Base-by-base conservation (phyloP, 1,140 invertebrate genomes). In the Mizuhopecten yessoensis region DNA sequence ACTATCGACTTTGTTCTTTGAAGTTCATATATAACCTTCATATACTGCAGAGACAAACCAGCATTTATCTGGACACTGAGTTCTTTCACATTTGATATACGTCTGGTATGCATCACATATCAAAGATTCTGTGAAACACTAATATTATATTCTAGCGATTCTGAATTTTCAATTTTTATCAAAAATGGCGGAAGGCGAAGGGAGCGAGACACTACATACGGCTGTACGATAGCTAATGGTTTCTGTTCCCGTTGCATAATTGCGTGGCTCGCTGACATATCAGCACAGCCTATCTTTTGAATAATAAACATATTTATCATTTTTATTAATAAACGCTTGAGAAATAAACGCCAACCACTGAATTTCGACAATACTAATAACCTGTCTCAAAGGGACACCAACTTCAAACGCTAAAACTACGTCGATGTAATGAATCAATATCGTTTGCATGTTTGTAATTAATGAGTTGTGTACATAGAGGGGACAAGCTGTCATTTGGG, bases 351-450 rank as follows among this genome's bases (percentile, higher is more conserved):
- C 57, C 23, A 29, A 75, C 57, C n/a, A 75, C 57, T 75, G 57
- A 75, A 75, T 75, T 75, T 75, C 57, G 29, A 75, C 57, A 75
- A 75, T 75, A 29, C 57, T 75, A 75, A 75, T 75, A 75, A 75
- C 57, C 57, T 13, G 57, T 75, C 57, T 75, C 57, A 75, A 75
- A 75, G 57, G 57, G 57, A 75, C 57, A 75, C 57, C 23, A 75
- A 75, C 57, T 75, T 75, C 57, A 87, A 87, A 87, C 87, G 36
- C 15, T 87, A 36, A 23, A 87, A 36, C 87, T 36, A 87, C 87
- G 87, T 29, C 33, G 87, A 34, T 39, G 36, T 34, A 20, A 87
- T 34, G 87, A 87, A 87, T 87, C 87, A 87, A 87, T 87, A 87
- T n/a, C 33, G 17, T 39, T 34, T 87, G 87, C 34, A 29, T 36